Percentiles rank a stretch among this genome's conserved stretches.
Evolutionary conservation across 2,888 invertebrate genomes (phyloP).

Genomic region (Drosophila monieri): DNA sequence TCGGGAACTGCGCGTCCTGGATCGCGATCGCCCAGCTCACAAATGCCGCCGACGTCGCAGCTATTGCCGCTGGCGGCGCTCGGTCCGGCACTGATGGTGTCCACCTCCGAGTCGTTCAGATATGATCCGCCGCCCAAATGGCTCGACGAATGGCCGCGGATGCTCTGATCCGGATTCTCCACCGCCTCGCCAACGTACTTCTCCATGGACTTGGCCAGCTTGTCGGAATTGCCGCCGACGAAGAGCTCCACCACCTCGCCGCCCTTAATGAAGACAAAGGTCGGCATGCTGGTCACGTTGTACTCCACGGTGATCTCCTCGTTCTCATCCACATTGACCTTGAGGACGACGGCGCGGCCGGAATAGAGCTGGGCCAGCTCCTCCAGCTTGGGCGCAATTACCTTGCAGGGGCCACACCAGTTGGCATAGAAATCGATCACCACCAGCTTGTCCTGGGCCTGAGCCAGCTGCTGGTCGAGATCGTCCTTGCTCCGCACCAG

Average conservation of each 20-base stretch:
- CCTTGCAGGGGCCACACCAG: slow-evolving; percentile 97
- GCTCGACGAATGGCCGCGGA: not conserved
- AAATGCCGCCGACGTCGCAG: not conserved
- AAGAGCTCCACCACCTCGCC: slow-evolving; percentile 88
- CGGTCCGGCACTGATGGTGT: not conserved
- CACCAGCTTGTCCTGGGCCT: slow-evolving; percentile 91
- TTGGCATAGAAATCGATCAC: slow-evolving; percentile 95
- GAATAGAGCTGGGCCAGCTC: slow-evolving; percentile 87
- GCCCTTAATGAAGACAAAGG: slow-evolving; percentile 93
- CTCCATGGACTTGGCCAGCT: slow-evolving; percentile 87
- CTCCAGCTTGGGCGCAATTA: slow-evolving; percentile 92
- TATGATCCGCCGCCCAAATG: not conserved
- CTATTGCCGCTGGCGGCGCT: slow-evolving; percentile 8
- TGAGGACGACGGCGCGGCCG: slow-evolving; percentile 83
- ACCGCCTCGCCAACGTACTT: slow-evolving; percentile 83
- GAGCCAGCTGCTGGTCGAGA: slow-evolving; percentile 87
- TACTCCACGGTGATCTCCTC: slow-evolving; percentile 92
- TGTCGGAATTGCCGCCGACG: slow-evolving; percentile 91
- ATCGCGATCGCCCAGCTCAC: slow-evolving; percentile 17
- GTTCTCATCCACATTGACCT: slow-evolving; percentile 93
- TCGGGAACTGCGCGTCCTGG: slow-evolving; percentile 2
- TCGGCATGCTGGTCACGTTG: slow-evolving; percentile 94
- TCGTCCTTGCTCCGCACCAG: slow-evolving; percentile 85
- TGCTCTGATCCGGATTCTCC: not conserved
- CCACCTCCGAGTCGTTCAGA: not conserved